Evolutionary conservation across 2,113 vertebrate species (phyloP).

Genomic region (Panurus biarmicus): DNA sequence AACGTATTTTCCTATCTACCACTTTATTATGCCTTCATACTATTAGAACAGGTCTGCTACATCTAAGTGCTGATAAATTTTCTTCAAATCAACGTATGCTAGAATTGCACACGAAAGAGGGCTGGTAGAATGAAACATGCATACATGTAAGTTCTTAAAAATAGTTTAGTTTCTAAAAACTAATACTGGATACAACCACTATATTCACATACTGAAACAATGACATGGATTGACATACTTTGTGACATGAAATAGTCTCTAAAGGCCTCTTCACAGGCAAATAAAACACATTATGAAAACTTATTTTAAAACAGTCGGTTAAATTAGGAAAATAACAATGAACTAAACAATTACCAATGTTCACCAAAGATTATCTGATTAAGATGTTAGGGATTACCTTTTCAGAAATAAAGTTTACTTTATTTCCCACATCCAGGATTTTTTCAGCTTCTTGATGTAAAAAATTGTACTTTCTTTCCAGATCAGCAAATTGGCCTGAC

Average conservation of each 20-base stretch:
- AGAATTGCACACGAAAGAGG: background rate
- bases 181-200: background rate
- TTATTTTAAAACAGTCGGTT: background rate
- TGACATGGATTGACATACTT: background rate
- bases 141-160: background rate
- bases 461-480: constrained; percentile 78
- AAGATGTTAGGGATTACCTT: constrained; percentile 75
- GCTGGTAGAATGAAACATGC: background rate
- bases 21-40: background rate
- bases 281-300: background rate
- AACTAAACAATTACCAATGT: background rate
- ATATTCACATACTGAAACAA: background rate
- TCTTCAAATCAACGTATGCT: background rate
- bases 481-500: constrained; percentile 73
- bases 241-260: background rate
- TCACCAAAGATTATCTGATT: background rate
- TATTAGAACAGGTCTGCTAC: background rate
- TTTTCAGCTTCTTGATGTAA: constrained; percentile 73
- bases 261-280: background rate
- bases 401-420: constrained; percentile 77
- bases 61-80: background rate
- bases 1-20: background rate
- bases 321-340: background rate
- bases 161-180: background rate
- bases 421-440: constrained; percentile 74